A percentile compares a stretch with the other conserved stretches of the same genome.
phyloP scores from a whole-genome alignment of 2,113 vertebrate genomes.

The Paraplagusia blochii region DNA sequence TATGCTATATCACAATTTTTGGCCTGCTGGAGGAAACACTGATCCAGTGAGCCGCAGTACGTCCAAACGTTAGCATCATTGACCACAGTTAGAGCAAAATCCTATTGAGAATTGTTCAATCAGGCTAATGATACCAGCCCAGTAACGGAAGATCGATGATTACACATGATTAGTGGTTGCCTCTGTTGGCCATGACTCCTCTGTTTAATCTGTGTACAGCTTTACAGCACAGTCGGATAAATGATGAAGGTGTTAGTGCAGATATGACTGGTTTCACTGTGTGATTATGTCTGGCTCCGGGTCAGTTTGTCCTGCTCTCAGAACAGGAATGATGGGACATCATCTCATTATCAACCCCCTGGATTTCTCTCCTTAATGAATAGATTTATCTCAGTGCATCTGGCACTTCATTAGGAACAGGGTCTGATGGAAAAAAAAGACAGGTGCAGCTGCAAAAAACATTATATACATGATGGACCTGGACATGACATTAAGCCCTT shows the following conservation, averaged over 20 bases:
- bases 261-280: constrained; percentile 50
- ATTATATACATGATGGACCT: background rate
- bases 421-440: constrained; percentile 34
- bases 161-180: constrained; percentile 51
- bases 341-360: constrained; percentile 70
- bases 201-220: constrained; percentile 23
- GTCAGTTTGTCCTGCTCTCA: constrained; percentile 48
- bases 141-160: constrained; percentile 49
- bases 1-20: too few species aligned
- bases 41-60: too few species aligned
- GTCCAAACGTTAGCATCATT: too few species aligned
- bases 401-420: constrained; percentile 61
- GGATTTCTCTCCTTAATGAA: constrained; percentile 71
- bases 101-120: constrained; percentile 39
- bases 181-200: constrained; percentile 34
- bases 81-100: constrained; percentile 9
- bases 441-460: constrained; percentile 22
- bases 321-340: constrained; percentile 55
- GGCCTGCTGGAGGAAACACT: too few species aligned
- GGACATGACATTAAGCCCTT: constrained; percentile 10
- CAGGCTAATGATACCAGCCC: constrained; percentile 44
- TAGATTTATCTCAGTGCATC: constrained; percentile 74
- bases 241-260: constrained; percentile 41
- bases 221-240: constrained; percentile 34
- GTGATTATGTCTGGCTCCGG: constrained; percentile 40